phyloP scores from a whole-genome alignment of 1,140 invertebrate genomes.

The Cyphomyrmex costatus region DNA sequence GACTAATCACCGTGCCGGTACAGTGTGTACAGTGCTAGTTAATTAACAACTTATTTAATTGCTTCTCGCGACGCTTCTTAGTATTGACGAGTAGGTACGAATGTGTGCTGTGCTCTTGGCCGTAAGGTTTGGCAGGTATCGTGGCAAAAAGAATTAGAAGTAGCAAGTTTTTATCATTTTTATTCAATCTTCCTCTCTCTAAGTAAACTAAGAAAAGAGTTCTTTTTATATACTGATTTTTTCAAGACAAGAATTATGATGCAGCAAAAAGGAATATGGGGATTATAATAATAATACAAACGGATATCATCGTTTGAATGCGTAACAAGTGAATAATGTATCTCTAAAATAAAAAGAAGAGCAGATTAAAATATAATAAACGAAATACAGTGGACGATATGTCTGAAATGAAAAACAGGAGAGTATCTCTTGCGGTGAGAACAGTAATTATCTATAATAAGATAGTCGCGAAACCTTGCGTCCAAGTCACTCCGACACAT shows the following conservation, averaged over 20 bases:
- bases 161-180: not conserved
- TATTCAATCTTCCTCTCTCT: not conserved
- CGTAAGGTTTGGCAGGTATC: constrained; percentile 61
- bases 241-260: no score
- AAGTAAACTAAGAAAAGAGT: not conserved
- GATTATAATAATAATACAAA: no score
- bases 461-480: constrained; percentile 62
- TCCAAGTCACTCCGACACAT: constrained; percentile 63
- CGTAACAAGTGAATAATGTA: not conserved
- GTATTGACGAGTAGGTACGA: constrained; percentile 79
- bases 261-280: no score
- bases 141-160: not conserved
- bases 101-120: constrained; percentile 58
- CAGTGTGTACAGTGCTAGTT: constrained; percentile 19
- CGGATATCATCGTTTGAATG: no score
- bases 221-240: not conserved
- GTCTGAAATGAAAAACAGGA: not conserved
- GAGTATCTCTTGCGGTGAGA: not conserved
- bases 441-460: not conserved
- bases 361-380: not conserved
- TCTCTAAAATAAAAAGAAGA: not conserved
- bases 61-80: constrained; percentile 63
- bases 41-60: constrained; percentile 34
- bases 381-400: not conserved
- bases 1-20: not conserved